Evolutionary conservation across 1,140 invertebrate species (phyloP), one percentile per base, ranked within the genome.

Genomic region (Polypedilum vanderplanki): DNA sequence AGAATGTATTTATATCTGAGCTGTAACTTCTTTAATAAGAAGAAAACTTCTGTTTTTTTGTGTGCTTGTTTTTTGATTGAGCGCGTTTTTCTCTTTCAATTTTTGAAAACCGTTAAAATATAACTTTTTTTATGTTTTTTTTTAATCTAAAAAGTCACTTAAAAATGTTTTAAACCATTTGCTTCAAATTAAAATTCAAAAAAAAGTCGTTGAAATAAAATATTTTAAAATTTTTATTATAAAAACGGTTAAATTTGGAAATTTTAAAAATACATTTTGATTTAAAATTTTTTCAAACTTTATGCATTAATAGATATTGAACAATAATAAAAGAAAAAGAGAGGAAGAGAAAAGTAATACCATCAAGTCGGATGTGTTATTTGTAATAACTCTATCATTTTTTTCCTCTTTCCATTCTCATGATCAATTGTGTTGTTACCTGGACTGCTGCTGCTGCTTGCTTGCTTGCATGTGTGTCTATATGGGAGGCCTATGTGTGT

Each of bases 311-410:
- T 33, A 33, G 24, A 33, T 33, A 33, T 33, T 33, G 24, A 33
- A 33, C 24, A 33, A 3, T 33, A 57, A 15, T 46, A 46, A 46
- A 46, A 46, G 46, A 57, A 57, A 12, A 12, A 57, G 46, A 57
- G n/a, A 15, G 15, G 46, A 57, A 57, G 12, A 18, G 65, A 17
- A 20, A 70, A 70, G 20, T 20, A 22, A 70, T 70, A 70, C 65
- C 65, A 18, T 70, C 46, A 57, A 57, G 46, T 57, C 65, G 65
- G 65, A 70, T 70, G 65, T 70, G 65, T 70, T 70, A 70, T 70
- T 70, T 70, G 65, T 70, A 70, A 70, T 70, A 70, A 70, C 65
- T 70, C 65, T 70, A 70, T 70, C 65, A 70, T 70, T 70, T 70
- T 70, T 70, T 57, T 57, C n/a, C 15, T 57, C 8, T 57, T 1